Conservation (phyloP, 2,113 vertebrate genomes). For the Tupaia tana region DNA sequence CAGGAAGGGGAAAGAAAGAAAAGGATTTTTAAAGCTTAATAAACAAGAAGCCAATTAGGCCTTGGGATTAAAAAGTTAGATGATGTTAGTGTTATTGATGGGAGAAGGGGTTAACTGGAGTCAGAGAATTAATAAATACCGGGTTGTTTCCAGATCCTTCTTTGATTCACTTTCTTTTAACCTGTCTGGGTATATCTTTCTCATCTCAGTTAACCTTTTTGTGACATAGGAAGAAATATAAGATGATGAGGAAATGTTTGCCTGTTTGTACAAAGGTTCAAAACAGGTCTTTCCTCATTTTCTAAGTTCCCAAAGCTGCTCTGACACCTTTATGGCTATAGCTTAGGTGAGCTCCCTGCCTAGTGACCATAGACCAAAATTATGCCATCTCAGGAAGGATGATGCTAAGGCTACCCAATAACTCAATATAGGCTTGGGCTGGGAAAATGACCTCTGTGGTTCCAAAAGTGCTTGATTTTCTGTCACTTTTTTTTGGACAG, state of each 20-base stretch:
- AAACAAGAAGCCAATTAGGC: constrained; percentile 75
- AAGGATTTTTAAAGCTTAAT: constrained; percentile 73
- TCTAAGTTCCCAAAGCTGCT: neutral
- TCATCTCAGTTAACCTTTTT: constrained; percentile 43
- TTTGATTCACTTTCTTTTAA: constrained; percentile 20
- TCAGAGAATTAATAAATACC: constrained; percentile 51
- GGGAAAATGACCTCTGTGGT: neutral
- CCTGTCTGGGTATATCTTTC: neutral
- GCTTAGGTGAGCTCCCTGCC: neutral
- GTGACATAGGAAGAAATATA: constrained; percentile 31
- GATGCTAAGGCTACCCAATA: neutral
- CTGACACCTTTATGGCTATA: neutral
- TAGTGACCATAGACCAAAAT: neutral
- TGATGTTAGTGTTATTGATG: constrained; percentile 51
- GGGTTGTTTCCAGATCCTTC: constrained; percentile 34
- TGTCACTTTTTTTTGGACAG: neutral
- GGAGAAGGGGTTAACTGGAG: constrained; percentile 38
- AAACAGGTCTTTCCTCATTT: constrained; percentile 7
- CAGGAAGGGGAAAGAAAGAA: constrained; percentile 72
- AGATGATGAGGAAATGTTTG: neutral
- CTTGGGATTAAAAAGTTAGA: constrained; percentile 63
- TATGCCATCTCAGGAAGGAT: neutral
- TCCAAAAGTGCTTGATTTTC: neutral
- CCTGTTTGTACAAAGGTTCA: constrained; percentile 32
- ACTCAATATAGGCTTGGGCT: neutral